Evolutionary conservation across 2,113 vertebrate species (phyloP).

Genomic region (Cyanoramphus novaezelandiae): DNA sequence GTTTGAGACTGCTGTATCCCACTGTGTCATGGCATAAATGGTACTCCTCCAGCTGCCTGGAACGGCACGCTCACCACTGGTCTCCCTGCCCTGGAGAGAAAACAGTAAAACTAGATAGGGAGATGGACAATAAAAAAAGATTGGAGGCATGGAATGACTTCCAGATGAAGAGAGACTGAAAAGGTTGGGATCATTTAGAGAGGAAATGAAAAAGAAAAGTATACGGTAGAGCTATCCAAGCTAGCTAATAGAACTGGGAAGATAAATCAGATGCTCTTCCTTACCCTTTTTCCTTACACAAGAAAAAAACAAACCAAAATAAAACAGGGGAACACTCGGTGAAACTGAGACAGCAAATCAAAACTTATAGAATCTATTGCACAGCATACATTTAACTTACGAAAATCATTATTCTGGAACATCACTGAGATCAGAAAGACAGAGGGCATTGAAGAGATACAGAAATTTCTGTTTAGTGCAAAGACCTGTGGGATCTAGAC

Average conservation of each 20-base stretch:
- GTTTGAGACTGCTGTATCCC: neutral
- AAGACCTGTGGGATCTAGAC: neutral
- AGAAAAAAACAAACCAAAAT: neutral
- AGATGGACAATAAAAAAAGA: slow-evolving; percentile 53
- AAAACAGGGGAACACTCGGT: neutral
- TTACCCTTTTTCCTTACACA: neutral
- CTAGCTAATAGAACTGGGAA: slow-evolving; percentile 12
- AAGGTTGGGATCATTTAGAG: slow-evolving; percentile 32
- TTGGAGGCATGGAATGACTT: slow-evolving; percentile 51
- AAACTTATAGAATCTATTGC: slow-evolving; percentile 17
- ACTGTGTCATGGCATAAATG: slow-evolving; percentile 23
- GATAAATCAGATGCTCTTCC: slow-evolving; percentile 45
- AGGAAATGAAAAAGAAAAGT: slow-evolving; percentile 57
- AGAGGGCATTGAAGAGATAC: neutral
- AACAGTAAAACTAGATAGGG: slow-evolving; percentile 40
- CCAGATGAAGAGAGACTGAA: slow-evolving; percentile 48
- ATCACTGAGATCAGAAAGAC: neutral
- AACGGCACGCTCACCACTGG: neutral
- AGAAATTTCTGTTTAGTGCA: neutral
- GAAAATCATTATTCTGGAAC: neutral
- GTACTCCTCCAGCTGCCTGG: slow-evolving; percentile 8
- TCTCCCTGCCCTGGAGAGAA: slow-evolving; percentile 19
- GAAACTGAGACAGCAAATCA: neutral
- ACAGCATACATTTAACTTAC: neutral
- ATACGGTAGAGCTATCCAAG: slow-evolving; percentile 29